These are phyloP conservation scores for Ianthella basta DNA, from an alignment of 37 sponge, comb jelly and placozoan genomes.

Conservation along the genomic window DNA sequence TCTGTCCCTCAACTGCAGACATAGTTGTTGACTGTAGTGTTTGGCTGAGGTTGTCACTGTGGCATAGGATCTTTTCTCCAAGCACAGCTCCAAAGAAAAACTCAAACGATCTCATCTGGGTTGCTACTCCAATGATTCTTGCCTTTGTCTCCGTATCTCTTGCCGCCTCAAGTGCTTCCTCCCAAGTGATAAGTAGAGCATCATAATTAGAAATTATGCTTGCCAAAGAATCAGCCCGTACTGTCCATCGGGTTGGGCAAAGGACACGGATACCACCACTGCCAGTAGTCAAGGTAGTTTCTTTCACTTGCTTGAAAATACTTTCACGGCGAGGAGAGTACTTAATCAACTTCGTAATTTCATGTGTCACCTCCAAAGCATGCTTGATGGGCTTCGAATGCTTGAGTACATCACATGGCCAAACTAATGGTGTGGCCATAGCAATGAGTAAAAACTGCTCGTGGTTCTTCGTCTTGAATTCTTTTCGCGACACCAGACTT, in stretches of 20 bases:
- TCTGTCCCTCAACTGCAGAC: too few relatives aligned
- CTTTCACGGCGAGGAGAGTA: too few relatives aligned
- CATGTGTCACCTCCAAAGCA: slow-evolving; percentile 2
- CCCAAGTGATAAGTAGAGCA: slow-evolving; percentile 45
- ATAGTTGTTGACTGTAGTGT: too few relatives aligned
- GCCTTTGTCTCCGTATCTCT: slow-evolving; percentile 32
- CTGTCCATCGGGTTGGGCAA: slow-evolving; percentile 66
- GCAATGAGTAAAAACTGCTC: slow-evolving; percentile 19
- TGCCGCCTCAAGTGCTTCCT: slow-evolving; percentile 27
- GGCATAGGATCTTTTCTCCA: not conserved
- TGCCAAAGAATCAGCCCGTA: slow-evolving; percentile 40
- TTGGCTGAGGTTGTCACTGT: too few relatives aligned
- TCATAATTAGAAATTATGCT: slow-evolving; percentile 52
- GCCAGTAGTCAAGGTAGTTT: too few relatives aligned
- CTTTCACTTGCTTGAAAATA: too few relatives aligned
- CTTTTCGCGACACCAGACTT: slow-evolving; percentile 52
- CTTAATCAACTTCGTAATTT: too few relatives aligned
- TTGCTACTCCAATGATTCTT: slow-evolving; percentile 40
- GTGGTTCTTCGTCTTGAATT: slow-evolving; percentile 36
- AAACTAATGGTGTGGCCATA: slow-evolving; percentile 25
- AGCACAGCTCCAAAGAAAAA: slow-evolving; percentile 39
- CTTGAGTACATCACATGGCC: not conserved
- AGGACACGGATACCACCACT: too few relatives aligned
- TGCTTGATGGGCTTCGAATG: not conserved
- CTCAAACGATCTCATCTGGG: slow-evolving; percentile 53